A percentile compares a stretch with the other conserved stretches of the same genome.
Conservation (phyloP, 2,888 invertebrate species). For the Tromatobia lineatoria region DNA sequence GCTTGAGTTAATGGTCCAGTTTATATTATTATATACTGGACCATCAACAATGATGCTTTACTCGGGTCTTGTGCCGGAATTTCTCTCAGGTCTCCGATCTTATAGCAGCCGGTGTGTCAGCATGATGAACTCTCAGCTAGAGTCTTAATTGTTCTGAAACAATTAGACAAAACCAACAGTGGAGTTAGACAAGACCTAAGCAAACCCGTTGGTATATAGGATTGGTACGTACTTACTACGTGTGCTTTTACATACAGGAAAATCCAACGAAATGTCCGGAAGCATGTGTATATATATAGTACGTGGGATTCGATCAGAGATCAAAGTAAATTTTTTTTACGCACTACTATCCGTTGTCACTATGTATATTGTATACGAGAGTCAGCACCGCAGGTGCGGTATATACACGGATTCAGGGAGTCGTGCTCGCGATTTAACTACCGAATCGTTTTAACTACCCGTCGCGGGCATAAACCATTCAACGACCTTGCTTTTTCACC, state of each 20-base stretch:
- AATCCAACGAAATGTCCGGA: not conserved
- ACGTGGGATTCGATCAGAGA: conserved; percentile 23
- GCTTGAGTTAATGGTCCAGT: no score
- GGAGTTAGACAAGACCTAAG: not conserved
- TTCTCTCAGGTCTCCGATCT: not conserved
- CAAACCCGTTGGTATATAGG: not conserved
- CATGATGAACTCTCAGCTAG: not conserved
- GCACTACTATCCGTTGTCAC: conserved; percentile 7
- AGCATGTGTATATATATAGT: not conserved
- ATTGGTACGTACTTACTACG: not conserved
- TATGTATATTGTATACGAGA: conserved; percentile 4
- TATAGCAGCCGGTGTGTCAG: not conserved
- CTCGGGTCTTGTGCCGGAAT: no score
- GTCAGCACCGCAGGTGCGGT: not conserved
- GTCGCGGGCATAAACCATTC: conserved; percentile 53
- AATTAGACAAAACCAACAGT: not conserved
- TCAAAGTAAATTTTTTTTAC: not conserved
- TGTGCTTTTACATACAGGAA: not conserved
- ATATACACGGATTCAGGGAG: conserved; percentile 11
- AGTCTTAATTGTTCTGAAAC: not conserved
- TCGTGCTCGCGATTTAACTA: conserved; percentile 43
- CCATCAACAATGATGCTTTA: no score
- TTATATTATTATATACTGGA: no score
- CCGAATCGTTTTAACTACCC: conserved; percentile 53
- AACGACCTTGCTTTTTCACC: conserved; percentile 48